These are phyloP conservation scores for Dione juno DNA, from an alignment of 2,888 invertebrate species.

Conservation along the genomic window DNA sequence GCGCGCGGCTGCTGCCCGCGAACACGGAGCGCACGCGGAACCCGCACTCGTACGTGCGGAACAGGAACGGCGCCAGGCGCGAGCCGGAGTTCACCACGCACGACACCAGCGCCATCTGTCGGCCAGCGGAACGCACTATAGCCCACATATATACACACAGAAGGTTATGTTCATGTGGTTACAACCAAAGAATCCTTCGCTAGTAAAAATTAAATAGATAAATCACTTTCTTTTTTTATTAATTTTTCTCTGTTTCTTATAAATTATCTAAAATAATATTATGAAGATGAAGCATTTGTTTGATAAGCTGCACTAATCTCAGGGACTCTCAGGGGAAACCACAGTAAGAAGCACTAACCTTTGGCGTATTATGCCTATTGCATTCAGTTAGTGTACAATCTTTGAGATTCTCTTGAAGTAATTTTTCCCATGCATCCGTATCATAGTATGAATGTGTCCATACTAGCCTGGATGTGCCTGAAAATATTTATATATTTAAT, in stretches of 20 bases:
- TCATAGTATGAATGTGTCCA: conserved; percentile 95
- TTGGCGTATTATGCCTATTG: conserved; percentile 66
- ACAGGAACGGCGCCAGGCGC: conserved; percentile 89
- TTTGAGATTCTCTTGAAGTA: conserved; percentile 87
- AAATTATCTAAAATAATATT: too few species aligned
- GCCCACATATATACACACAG: too few species aligned
- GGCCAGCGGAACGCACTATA: too few species aligned
- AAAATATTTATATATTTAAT: conserved; percentile 38
- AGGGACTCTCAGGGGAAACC: too few species aligned
- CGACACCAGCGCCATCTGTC: conserved; percentile 89
- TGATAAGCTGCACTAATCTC: too few species aligned
- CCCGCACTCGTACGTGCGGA: conserved; percentile 92
- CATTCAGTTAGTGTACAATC: conserved; percentile 85
- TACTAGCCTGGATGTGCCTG: conserved; percentile 90
- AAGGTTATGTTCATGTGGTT: too few species aligned
- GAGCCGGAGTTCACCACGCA: conserved; percentile 89
- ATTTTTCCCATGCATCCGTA: conserved; percentile 90
- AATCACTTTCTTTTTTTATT: too few species aligned
- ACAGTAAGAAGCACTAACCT: conserved; percentile 53
- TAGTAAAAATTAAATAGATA: too few species aligned
- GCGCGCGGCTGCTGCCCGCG: conserved; percentile 87
- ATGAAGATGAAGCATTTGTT: too few species aligned
- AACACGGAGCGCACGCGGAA: conserved; percentile 87
- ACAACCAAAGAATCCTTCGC: too few species aligned
- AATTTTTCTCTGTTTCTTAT: too few species aligned